Base-by-base conservation (phyloP, 37 sponge, comb jelly and placozoan genomes). In the Amphimedon queenslandica region DNA sequence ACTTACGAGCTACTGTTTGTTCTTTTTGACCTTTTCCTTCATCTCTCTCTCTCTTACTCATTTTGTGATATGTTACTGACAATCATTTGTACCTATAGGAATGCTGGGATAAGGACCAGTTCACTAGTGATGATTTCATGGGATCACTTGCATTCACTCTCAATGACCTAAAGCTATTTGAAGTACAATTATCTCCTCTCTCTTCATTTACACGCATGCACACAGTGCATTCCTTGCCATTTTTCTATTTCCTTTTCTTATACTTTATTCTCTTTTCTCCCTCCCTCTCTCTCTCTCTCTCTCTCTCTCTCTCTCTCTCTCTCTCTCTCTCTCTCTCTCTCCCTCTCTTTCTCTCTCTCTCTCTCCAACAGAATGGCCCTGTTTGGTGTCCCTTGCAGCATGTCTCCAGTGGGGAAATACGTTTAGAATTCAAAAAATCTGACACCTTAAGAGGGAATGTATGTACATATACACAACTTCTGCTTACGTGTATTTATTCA, bases 41-140 rank as follows among this genome's bases (percentile, higher is more conserved):
- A n/a, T n/a, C n/a, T n/a, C n/a, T n/a, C n/a, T n/a, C n/a, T n/a
- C n/a, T n/a, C n/a, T n/a, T n/a, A 47, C 8, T 47, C 13, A 47
- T 47, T 47, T 47, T 47, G 53, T 47, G 53, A 47, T 47, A 18
- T 47, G 8, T 13, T 47, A 18, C 53, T 18, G 8, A 47, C 13
- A 18, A 47, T 18, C 13, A 47, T 13, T 47, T 47, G 13, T 47
- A 18, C 23, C 51, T 55, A 4, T 57, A 78, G 78, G 78, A 72
- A 55, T 84, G 78, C 25, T 84, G 84, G 78, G 78, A 84, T 41
- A 77, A 72, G 33, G 80, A 79, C 25, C 68, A 32, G 16, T 78
- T 85, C 67, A 56, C 68, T 20, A 67, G 64, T 30, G 84, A 83
- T 63, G 77, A 83, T 38, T 83, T 83, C 57, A 76, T 76, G 77